Evolutionary conservation across 2,888 invertebrate species (phyloP).

Genomic region (Camptogramma bilineatum): DNA sequence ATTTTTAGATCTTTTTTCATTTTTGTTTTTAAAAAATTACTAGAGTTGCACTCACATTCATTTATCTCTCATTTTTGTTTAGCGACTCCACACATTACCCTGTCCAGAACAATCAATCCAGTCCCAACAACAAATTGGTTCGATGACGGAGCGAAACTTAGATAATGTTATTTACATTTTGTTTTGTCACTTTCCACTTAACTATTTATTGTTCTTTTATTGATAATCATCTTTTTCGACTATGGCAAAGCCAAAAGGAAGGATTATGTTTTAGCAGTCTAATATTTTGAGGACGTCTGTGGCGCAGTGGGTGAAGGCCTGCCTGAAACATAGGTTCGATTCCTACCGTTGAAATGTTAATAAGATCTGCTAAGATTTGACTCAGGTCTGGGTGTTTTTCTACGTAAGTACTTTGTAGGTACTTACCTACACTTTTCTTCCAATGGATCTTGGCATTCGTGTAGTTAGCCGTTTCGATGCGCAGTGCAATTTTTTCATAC

Average conservation of each 20-base stretch:
- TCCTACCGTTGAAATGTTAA: too few species aligned
- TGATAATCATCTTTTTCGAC: not conserved
- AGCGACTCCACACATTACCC: slow-evolving; percentile 45
- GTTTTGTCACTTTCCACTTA: slow-evolving; percentile 83
- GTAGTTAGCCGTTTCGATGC: too few species aligned
- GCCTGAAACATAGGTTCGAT: too few species aligned
- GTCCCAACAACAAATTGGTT: slow-evolving; percentile 75
- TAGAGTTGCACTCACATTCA: not conserved
- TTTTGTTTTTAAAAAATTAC: not conserved
- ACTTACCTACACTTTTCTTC: too few species aligned
- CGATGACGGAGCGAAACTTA: slow-evolving; percentile 71
- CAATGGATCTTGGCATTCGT: too few species aligned
- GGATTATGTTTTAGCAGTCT: not conserved
- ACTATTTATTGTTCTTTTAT: slow-evolving; percentile 50
- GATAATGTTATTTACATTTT: slow-evolving; percentile 84
- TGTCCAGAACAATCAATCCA: slow-evolving; percentile 60
- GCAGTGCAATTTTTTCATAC: too few species aligned
- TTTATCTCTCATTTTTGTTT: not conserved
- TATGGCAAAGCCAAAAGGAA: not conserved
- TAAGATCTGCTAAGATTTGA: too few species aligned
- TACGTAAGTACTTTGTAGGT: too few species aligned
- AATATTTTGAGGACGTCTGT: too few species aligned
- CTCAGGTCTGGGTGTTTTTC: too few species aligned
- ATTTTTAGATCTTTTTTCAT: too few species aligned
- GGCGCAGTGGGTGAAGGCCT: too few species aligned